A percentile compares a stretch with the other conserved stretches of the same genome.
phyloP scores from a whole-genome alignment of 2,113 vertebrate genomes.

The Maccullochella peelii region DNA sequence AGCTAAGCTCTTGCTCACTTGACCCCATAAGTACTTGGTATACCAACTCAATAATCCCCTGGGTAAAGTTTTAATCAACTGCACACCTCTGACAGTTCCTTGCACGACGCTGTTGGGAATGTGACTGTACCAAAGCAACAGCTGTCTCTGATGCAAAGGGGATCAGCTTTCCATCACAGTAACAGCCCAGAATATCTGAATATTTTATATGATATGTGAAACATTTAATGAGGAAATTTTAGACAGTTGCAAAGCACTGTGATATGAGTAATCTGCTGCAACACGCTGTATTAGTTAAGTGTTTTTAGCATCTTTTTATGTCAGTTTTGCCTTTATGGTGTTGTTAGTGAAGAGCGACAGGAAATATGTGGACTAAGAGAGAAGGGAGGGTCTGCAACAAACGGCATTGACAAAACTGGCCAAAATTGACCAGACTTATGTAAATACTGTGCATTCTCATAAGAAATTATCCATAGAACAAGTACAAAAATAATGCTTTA shows the following conservation, averaged over 20 bases:
- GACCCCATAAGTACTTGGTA: conserved; percentile 75
- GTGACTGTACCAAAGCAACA: conserved; percentile 29
- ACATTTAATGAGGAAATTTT: conserved; percentile 13
- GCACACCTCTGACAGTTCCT: conserved; percentile 62
- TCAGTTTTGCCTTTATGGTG: not conserved
- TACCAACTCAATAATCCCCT: conserved; percentile 71
- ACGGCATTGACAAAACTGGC: not conserved
- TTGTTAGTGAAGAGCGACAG: not conserved
- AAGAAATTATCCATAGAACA: not conserved
- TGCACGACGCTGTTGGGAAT: conserved; percentile 20
- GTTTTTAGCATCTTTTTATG: not conserved
- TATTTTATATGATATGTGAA: conserved; percentile 6
- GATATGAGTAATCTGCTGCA: conserved; percentile 10
- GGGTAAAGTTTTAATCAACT: conserved; percentile 68
- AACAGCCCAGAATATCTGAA: conserved; percentile 10
- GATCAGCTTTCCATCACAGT: conserved; percentile 25
- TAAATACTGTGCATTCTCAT: not conserved
- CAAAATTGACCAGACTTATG: not conserved
- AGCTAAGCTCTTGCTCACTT: conserved; percentile 70
- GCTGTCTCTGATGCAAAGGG: conserved; percentile 33
- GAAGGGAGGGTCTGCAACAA: not conserved
- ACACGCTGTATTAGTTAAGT: not conserved
- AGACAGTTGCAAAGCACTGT: not conserved
- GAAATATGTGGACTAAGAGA: not conserved
- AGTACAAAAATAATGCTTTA: not conserved